Evolutionary conservation across 2,888 invertebrate species (phyloP).

Genomic region (Polydesmus complanatus): DNA sequence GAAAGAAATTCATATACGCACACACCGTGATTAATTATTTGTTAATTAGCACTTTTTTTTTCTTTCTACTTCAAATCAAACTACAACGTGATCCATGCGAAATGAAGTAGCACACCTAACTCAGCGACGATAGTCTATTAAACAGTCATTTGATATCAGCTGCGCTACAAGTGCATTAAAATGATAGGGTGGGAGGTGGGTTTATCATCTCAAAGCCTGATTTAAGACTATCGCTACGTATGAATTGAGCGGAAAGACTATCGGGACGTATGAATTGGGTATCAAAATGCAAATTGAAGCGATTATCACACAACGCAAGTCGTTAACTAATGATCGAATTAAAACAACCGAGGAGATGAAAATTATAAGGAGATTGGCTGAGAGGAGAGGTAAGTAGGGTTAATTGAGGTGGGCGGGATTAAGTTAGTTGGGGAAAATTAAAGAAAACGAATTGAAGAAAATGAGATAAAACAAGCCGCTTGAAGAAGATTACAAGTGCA

Average conservation of each 20-base stretch:
- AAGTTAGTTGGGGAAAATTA: no score
- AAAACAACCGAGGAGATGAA: background rate
- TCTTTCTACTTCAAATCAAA: background rate
- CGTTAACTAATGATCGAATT: background rate
- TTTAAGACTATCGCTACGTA: no score
- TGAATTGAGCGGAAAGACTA: no score
- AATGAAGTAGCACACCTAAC: background rate
- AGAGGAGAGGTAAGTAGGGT: no score
- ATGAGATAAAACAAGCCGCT: no score
- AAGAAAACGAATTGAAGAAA: no score
- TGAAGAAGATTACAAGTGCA: no score
- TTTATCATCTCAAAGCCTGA: no score
- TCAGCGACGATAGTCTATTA: background rate
- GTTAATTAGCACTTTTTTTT: background rate
- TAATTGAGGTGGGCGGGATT: no score
- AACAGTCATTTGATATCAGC: background rate
- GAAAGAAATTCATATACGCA: background rate
- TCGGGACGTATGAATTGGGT: background rate
- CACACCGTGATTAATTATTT: background rate
- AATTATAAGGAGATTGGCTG: no score
- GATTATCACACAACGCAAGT: background rate
- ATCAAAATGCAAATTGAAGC: background rate
- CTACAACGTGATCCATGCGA: background rate
- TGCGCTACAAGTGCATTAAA: no score
- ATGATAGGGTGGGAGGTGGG: no score